Evolutionary conservation across 2,888 invertebrate genomes (phyloP).

Genomic region (Drosophila neotestacea): DNA sequence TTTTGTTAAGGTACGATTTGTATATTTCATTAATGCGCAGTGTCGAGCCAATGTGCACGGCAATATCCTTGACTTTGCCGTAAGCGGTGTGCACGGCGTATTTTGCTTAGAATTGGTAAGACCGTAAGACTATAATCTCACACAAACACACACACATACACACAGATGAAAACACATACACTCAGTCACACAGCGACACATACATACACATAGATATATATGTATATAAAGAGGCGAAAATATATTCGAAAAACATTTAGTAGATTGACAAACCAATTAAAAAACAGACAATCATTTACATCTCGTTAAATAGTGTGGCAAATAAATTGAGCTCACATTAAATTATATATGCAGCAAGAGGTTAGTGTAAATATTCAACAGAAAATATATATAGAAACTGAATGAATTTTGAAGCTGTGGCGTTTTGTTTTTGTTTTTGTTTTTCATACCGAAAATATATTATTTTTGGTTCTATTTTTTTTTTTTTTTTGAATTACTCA

Average conservation of each 20-base stretch:
- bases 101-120: conserved; percentile 37
- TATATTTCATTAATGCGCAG: conserved; percentile 39
- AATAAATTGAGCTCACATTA: conserved; percentile 75
- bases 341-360: conserved; percentile 71
- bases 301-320: conserved; percentile 75
- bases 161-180: conserved; percentile 27
- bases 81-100: conserved; percentile 2
- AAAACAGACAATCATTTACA: conserved; percentile 75
- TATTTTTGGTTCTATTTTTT: conserved; percentile 2
- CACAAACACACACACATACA: conserved; percentile 36
- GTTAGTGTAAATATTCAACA: conserved; percentile 62
- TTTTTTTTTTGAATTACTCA: conserved; percentile 32
- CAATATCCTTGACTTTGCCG: conserved; percentile 11
- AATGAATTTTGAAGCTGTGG: conserved; percentile 71
- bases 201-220: conserved; percentile 62
- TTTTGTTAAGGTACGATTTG: conserved; percentile 28
- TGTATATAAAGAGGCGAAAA: conserved; percentile 61
- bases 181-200: conserved; percentile 24
- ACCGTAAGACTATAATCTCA: conserved; percentile 55
- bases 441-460: conserved; percentile 20
- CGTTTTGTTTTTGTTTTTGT: conserved; percentile 36
- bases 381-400: conserved; percentile 55
- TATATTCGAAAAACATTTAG: conserved; percentile 75
- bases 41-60: conserved; percentile 65
- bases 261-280: conserved; percentile 76